Evolutionary conservation across 2,797 vertebrate species (phyloP).

Genomic region (Xiphophorus birchmanni): DNA sequence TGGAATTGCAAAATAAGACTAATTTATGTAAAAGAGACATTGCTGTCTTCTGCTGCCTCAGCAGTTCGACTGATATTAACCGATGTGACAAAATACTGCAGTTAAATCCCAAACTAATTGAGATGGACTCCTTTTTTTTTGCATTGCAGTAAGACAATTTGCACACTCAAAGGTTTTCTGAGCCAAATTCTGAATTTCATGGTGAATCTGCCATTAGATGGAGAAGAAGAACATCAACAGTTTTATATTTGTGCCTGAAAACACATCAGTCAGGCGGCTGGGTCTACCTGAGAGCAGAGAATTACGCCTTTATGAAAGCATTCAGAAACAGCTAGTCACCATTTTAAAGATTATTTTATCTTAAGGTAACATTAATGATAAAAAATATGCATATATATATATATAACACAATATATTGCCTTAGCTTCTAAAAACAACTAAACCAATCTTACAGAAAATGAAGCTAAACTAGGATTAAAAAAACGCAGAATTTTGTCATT

Average conservation of each 20-base stretch:
- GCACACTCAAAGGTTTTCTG: not conserved
- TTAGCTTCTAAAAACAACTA: not conserved
- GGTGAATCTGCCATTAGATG: constrained; percentile 36
- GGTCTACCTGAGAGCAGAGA: not conserved
- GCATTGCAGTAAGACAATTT: not conserved
- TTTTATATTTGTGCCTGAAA: not conserved
- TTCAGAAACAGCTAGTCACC: not conserved
- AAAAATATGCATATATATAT: not conserved
- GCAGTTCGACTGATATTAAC: not conserved
- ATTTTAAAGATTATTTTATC: not conserved
- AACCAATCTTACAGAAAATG: not conserved
- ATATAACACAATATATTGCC: not conserved
- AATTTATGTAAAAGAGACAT: not conserved
- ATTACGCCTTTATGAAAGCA: not conserved
- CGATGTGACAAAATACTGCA: not conserved
- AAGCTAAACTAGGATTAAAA: not conserved
- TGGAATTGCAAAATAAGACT: not conserved
- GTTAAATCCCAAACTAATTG: not conserved
- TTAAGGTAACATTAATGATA: not conserved
- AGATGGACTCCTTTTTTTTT: not conserved
- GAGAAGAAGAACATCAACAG: constrained; percentile 13
- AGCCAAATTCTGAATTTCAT: not conserved
- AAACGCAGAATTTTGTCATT: not conserved
- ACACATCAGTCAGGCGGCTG: not conserved
- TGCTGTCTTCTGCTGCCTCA: not conserved